A percentile compares a stretch with the other conserved stretches of the same genome.
Evolutionary conservation across 1,140 invertebrate species (phyloP).

Genomic region (Nixonia krombeini): DNA sequence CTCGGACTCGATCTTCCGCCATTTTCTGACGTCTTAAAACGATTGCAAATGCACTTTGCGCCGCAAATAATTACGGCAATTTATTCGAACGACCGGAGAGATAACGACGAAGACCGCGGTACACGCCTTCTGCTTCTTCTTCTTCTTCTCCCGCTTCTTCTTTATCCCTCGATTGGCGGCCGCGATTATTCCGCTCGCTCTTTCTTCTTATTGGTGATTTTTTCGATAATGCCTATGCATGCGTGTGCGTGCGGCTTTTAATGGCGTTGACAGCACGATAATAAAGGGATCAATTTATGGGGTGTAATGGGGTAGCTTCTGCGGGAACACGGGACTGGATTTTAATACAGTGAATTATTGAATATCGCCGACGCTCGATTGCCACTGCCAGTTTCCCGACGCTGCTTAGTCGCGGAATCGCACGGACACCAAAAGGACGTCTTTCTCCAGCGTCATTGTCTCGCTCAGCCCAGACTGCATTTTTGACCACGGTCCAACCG

Average conservation of each 20-base stretch:
- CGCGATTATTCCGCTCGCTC: constrained; percentile 44
- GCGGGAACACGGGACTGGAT: constrained; percentile 34
- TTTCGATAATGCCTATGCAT: constrained; percentile 30
- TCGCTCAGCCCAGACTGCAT: no score
- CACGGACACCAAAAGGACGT: no score
- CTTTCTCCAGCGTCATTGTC: no score
- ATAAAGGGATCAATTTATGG: constrained; percentile 50
- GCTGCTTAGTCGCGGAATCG: no score
- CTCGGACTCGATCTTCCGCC: constrained; percentile 51
- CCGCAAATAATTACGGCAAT: constrained; percentile 53
- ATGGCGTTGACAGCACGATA: constrained; percentile 48
- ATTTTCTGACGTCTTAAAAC: constrained; percentile 52
- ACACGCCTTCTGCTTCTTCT: constrained; percentile 30
- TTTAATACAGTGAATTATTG: constrained; percentile 44
- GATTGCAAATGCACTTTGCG: constrained; percentile 51
- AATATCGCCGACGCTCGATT: constrained; percentile 24
- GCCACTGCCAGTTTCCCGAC: constrained; percentile 24
- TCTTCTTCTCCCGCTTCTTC: constrained; percentile 37
- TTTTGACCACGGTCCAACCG: no score
- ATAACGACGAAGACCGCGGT: constrained; percentile 48
- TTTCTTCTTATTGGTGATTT: constrained; percentile 33
- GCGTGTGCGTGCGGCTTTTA: constrained; percentile 32
- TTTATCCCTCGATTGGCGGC: constrained; percentile 39
- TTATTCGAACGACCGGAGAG: constrained; percentile 51
- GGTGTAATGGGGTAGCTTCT: constrained; percentile 45